A percentile compares a stretch with the other conserved stretches of the same genome.
These are phyloP conservation scores for Epinotia ramella DNA, from an alignment of 2,888 invertebrate species.

Conservation along the genomic window DNA sequence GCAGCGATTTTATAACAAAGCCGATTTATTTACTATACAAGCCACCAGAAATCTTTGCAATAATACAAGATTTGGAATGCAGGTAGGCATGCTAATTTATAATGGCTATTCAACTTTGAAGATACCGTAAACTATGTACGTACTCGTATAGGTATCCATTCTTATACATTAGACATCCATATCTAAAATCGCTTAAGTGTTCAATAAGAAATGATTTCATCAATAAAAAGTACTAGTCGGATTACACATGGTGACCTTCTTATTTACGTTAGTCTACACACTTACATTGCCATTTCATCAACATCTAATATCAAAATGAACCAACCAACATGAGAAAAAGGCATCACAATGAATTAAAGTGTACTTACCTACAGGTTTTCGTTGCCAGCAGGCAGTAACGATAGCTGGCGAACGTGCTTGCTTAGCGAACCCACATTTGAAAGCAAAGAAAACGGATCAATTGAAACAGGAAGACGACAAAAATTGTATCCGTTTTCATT, in stretches of 20 bases:
- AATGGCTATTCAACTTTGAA: not conserved
- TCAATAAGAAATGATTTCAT: no score
- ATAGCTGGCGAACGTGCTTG: constrained; percentile 15
- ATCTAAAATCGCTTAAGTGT: no score
- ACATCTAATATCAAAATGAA: not conserved
- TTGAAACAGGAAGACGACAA: not conserved
- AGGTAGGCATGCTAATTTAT: not conserved
- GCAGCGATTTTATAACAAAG: constrained; percentile 12
- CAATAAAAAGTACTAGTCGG: no score
- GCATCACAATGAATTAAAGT: not conserved
- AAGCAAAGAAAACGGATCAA: not conserved
- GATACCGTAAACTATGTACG: not conserved
- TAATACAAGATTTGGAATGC: no score
- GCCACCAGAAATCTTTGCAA: not conserved
- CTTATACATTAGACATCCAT: no score
- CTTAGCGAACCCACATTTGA: constrained; percentile 17
- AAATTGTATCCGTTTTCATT: constrained; percentile 1
- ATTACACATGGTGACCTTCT: no score
- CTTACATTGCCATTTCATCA: no score
- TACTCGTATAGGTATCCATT: no score
- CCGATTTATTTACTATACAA: constrained; percentile 2
- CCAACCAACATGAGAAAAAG: not conserved
- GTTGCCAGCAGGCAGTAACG: not conserved
- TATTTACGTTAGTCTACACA: no score
- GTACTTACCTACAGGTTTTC: not conserved